Base-by-base conservation (phyloP, 2,113 vertebrate genomes). In the Telmatochromis sp. region DNA sequence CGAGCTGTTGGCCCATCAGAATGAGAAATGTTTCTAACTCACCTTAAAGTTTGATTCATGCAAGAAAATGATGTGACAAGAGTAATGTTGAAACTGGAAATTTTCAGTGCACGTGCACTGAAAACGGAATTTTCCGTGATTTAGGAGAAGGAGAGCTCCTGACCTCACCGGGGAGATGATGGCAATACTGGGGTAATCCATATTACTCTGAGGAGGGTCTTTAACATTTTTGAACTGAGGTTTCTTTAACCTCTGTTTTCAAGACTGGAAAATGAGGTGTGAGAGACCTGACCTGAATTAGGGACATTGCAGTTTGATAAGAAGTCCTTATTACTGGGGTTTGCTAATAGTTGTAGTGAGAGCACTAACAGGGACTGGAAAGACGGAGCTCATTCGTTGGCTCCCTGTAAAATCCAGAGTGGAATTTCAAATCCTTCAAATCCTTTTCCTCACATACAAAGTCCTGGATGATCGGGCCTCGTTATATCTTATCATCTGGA, bases 111-210 rank as follows among this genome's bases (percentile, higher is more conserved):
- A 26, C 3, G 4, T 17, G 14, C 8, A 23, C 68, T 26, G 21
- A 17, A 40, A 3, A 45, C 2, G 0, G 65, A 42, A 7, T 73
- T 73, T 73, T 73, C 37, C 1, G 7, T 23, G 21, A 26, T 2
- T 1, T 11, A 11, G 68, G 40, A 75, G 14, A 28, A 6, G 40
- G 1, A 63, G 31, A 0, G 60, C 17, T 71, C 5, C 23, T 14
- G 65, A 9, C 65, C 37, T 42, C 37, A 23, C n/a, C 37, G 0
- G 13, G 37, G 35, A 71, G 60, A 65, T 5, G 31, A 65, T 10
- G 31, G 31, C 31, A 28, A 0, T 47, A 11, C 23, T 47, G 71
- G 40, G 42, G 8, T 0, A 28, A 75, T 17, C 40, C 40, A 45
- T 73, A 10, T 26, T 45, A 45, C 37, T 73, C 65, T 73, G 37